A percentile compares a stretch with the other conserved stretches of the same genome.
Evolutionary conservation across 1,140 invertebrate species (phyloP).

Genomic region (Hycleus phaleratus): DNA sequence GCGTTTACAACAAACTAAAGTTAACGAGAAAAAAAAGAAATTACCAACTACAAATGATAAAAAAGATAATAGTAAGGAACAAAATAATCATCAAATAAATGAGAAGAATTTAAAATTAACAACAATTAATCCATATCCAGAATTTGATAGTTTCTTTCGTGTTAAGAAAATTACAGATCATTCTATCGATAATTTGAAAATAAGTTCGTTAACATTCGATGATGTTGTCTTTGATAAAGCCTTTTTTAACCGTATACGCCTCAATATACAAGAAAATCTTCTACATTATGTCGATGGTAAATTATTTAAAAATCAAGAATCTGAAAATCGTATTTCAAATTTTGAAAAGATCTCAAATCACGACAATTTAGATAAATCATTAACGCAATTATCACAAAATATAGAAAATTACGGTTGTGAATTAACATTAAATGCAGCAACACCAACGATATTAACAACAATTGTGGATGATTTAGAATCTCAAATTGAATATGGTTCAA

Average conservation of each 20-base stretch:
- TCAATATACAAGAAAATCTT: slow-evolving; percentile 58
- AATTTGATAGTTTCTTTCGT: slow-evolving; percentile 36
- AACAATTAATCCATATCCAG: slow-evolving; percentile 34
- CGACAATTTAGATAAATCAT: neutral
- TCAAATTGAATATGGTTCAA: slow-evolving; percentile 38
- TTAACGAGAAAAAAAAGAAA: neutral
- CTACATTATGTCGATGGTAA: slow-evolving; percentile 57
- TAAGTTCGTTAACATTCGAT: slow-evolving; percentile 38
- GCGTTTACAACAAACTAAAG: slow-evolving; percentile 9
- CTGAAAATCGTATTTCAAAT: slow-evolving; percentile 35
- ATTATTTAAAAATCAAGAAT: slow-evolving; percentile 39
- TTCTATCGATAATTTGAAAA: slow-evolving; percentile 40
- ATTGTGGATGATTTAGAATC: slow-evolving; percentile 37
- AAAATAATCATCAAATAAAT: neutral
- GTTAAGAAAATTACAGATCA: slow-evolving; percentile 41
- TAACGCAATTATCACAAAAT: neutral
- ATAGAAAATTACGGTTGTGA: slow-evolving; percentile 38
- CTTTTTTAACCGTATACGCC: slow-evolving; percentile 52
- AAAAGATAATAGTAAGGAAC: slow-evolving; percentile 8
- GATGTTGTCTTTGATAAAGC: slow-evolving; percentile 45
- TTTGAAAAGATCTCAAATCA: slow-evolving; percentile 31
- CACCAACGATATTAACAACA: slow-evolving; percentile 42
- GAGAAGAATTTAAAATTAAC: slow-evolving; percentile 19
- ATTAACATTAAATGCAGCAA: slow-evolving; percentile 45
- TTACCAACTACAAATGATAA: neutral